phyloP scores from a whole-genome alignment of 2,797 vertebrate genomes.

The Varecia variegata region DNA sequence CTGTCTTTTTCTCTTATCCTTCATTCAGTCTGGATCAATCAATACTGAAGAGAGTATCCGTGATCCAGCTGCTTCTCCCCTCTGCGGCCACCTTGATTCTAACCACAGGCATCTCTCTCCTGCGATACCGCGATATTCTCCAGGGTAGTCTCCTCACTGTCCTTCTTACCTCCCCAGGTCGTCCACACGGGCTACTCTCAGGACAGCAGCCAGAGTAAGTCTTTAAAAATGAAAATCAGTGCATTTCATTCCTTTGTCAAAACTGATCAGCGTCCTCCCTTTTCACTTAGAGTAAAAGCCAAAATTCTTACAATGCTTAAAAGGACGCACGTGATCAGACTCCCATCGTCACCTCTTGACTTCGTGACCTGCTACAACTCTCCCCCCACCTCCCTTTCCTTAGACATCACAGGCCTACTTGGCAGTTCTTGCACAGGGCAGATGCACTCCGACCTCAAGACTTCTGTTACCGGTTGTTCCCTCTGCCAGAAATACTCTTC shows the following conservation, averaged over 20 bases:
- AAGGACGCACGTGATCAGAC: neutral
- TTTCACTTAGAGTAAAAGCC: neutral
- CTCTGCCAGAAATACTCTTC: neutral
- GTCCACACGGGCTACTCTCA: neutral
- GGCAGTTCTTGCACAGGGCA: neutral
- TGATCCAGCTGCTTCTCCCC: neutral
- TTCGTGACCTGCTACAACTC: neutral
- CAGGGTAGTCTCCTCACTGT: neutral
- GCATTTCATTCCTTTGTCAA: neutral
- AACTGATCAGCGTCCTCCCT: neutral
- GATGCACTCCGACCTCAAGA: neutral
- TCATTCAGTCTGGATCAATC: neutral
- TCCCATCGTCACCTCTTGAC: neutral
- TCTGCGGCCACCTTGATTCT: neutral
- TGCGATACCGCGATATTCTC: fast-evolving
- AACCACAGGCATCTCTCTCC: neutral
- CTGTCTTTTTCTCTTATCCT: neutral
- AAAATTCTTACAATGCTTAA: neutral
- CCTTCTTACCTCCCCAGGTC: neutral
- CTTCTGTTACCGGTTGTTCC: neutral
- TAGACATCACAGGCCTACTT: too few species aligned
- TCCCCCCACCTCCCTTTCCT: neutral
- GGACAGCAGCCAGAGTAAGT: neutral
- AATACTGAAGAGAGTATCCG: neutral
- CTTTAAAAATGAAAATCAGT: neutral